Evolutionary conservation across 2,113 vertebrate genomes (phyloP), one percentile per base, ranked within the genome.

Genomic region (Galbula dea): DNA sequence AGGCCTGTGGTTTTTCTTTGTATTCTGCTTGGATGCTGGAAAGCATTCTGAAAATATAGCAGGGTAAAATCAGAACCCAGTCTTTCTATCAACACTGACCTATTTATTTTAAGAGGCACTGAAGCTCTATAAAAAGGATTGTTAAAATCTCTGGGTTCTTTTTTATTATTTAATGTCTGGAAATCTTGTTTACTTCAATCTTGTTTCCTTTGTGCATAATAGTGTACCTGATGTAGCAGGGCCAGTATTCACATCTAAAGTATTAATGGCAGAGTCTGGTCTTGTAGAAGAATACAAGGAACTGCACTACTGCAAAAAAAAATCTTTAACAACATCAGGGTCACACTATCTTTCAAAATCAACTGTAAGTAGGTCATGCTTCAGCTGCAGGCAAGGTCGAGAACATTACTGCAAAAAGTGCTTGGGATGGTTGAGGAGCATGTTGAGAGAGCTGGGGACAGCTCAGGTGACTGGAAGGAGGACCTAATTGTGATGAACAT

Each of bases 91-190:
- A 93, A 69, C 51, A 32, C 34, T 63, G 81, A 67, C 78, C 78
- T 59, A 24, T 89, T 82, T 94, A 94, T 95, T 94, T 94, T 90
- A 90, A 83, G 78, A 96, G 46, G 32, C 81, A 80, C 45, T 51
- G 67, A 93, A 89, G 78, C 91, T 91, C 74, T 87, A 21, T 91
- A 80, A 89, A 93, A 93, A 89, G 84, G 63, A 49, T 89, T 82
- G 62, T 87, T 94, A 79, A 93, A 93, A n/a, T 88, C 77, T 92
- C 93, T 76, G 54, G 51, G 58, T 92, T 93, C 84, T 94, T 94
- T 86, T 96, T 96, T 93, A 93, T 92, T 95, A 93, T 95, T 96
- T 96, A 92, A 94, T 96, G 93, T 34, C 30, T 94, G 63, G 49
- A 89, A 94, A 93, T 73, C 93, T 94, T 96, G 89, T 96, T 96